Percentiles rank a stretch among this genome's conserved stretches.
Conservation (phyloP, 2,797 vertebrate genomes). For the Erethizon dorsatum region DNA sequence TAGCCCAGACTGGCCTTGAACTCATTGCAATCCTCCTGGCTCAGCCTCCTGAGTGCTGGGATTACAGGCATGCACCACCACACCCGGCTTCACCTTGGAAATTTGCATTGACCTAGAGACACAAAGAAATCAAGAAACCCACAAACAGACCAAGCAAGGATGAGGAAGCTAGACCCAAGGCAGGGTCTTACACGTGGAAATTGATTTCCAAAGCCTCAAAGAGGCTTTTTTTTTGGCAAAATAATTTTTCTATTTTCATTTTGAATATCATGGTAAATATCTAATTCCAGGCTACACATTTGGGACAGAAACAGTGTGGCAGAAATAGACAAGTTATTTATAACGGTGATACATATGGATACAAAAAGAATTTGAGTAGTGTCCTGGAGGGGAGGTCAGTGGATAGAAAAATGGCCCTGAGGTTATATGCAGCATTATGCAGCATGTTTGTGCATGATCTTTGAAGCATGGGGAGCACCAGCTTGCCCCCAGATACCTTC, state of each 20-base stretch:
- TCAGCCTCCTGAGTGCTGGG: not conserved
- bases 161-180: slow-evolving; percentile 10
- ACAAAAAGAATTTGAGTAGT: not conserved
- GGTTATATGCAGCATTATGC: not conserved
- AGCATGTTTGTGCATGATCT: not conserved
- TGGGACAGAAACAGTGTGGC: slow-evolving; percentile 33
- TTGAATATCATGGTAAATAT: slow-evolving; percentile 45
- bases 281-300: not conserved
- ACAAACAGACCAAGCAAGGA: slow-evolving; percentile 40
- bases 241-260: slow-evolving; percentile 39
- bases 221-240: not conserved
- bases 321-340: slow-evolving; percentile 29
- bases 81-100: not conserved
- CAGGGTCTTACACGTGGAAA: slow-evolving; percentile 20
- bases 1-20: not conserved
- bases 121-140: slow-evolving; percentile 52
- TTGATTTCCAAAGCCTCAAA: slow-evolving; percentile 43
- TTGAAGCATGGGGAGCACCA: not conserved
- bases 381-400: not conserved
- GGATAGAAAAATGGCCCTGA: not conserved
- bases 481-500: not conserved
- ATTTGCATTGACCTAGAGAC: slow-evolving; percentile 32
- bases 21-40: not conserved
- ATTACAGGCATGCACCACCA: not conserved
- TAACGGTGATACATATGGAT: not conserved